These are phyloP conservation scores for Myripristis jacobus DNA, from an alignment of 2,797 vertebrate genomes.

Conservation along the genomic window DNA sequence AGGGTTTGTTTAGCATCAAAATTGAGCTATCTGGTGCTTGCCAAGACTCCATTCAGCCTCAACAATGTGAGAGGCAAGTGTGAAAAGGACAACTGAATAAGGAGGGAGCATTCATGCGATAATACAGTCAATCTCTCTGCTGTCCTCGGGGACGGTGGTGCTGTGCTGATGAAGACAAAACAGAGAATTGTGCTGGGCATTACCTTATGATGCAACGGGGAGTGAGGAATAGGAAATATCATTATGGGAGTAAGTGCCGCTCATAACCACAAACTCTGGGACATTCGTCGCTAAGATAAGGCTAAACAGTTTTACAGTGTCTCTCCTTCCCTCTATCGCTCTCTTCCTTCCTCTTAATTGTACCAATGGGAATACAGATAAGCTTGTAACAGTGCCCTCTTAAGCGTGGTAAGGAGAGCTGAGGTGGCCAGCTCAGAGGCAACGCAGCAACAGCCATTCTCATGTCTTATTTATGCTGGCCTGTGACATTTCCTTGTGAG, in stretches of 20 bases:
- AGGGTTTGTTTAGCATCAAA: conserved; percentile 68
- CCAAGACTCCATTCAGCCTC: conserved; percentile 65
- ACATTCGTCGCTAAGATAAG: conserved; percentile 2
- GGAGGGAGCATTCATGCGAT: conserved; percentile 63
- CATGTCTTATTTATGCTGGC: conserved; percentile 75
- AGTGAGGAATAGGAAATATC: not conserved
- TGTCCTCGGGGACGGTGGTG: conserved; percentile 48
- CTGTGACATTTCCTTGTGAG: conserved; percentile 71
- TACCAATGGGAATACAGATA: conserved; percentile 31
- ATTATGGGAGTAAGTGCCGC: conserved; percentile 9
- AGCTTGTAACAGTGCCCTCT: conserved; percentile 36
- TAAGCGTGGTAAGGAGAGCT: conserved; percentile 44
- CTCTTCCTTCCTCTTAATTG: conserved; percentile 31
- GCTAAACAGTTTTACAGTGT: not conserved
- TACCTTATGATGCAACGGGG: conserved; percentile 35
- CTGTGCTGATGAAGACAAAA: not conserved
- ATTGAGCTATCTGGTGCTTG: conserved; percentile 55
- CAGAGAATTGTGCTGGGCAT: conserved; percentile 30
- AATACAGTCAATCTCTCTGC: conserved; percentile 50
- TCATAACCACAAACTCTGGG: conserved; percentile 5
- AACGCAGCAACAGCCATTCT: conserved; percentile 54
- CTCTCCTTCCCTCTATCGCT: conserved; percentile 7
- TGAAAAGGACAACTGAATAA: conserved; percentile 64
- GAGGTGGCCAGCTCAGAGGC: conserved; percentile 46
- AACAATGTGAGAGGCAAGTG: conserved; percentile 64